These are phyloP conservation scores for Stictonetta naevosa DNA, from an alignment of 2,113 vertebrate species.

Conservation along the genomic window DNA sequence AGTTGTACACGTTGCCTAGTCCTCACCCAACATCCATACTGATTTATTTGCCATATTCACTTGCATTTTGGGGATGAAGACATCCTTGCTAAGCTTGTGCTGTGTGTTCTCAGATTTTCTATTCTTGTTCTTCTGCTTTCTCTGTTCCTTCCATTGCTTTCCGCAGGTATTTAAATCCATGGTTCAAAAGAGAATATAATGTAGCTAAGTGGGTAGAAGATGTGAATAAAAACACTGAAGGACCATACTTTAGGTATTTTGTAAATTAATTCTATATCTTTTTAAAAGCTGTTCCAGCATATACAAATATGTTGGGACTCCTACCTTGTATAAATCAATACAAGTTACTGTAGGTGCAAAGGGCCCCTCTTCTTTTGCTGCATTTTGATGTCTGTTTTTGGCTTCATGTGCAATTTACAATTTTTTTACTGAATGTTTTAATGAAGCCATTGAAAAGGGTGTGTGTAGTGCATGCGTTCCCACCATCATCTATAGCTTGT, in stretches of 20 bases:
- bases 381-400: constrained; percentile 75
- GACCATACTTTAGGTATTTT: constrained; percentile 98
- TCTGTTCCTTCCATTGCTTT: constrained; percentile 91
- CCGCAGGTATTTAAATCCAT: constrained; percentile 99
- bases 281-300: constrained; percentile 77
- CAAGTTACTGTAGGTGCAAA: constrained; percentile 77
- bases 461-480: constrained; percentile 78
- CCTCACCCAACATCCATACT: constrained; percentile 74
- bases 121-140: constrained; percentile 87
- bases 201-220: constrained; percentile 99
- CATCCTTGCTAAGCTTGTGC: constrained; percentile 90
- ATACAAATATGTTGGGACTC: constrained; percentile 71
- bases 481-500: constrained; percentile 79
- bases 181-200: constrained; percentile 99
- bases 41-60: constrained; percentile 77
- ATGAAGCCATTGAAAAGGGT: constrained; percentile 79
- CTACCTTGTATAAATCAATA: constrained; percentile 80
- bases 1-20: constrained; percentile 71
- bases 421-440: constrained; percentile 78
- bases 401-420: constrained; percentile 73
- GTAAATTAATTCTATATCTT: constrained; percentile 84
- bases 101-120: constrained; percentile 94
- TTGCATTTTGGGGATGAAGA: constrained; percentile 86
- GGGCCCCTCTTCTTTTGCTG: constrained; percentile 78
- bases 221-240: constrained; percentile 99